A percentile compares a stretch with the other conserved stretches of the same genome.
These are phyloP conservation scores for Indicator maculatus DNA, from an alignment of 2,113 vertebrate genomes.

Conservation along the genomic window DNA sequence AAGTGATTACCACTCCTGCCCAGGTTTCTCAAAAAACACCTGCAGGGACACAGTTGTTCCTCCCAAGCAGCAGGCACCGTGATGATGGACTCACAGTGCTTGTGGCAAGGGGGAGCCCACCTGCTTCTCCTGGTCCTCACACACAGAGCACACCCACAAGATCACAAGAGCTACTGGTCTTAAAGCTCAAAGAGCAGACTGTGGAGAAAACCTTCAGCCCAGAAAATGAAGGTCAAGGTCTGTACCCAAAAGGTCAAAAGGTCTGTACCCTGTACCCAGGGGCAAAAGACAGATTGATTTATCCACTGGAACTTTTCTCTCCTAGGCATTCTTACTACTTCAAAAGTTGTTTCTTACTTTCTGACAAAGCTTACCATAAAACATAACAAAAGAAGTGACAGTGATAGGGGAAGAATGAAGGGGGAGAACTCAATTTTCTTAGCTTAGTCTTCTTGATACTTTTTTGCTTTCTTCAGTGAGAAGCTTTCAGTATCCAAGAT, in stretches of 20 bases:
- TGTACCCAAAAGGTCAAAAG: accelerated
- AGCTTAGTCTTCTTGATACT: not conserved
- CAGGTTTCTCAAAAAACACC: not conserved
- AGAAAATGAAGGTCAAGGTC: not conserved
- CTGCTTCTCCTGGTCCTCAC: not conserved
- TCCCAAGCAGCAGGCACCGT: not conserved
- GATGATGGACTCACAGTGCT: accelerated
- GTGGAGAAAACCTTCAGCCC: not conserved
- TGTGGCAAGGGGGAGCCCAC: not conserved
- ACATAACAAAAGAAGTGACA: not conserved
- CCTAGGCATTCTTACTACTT: not conserved
- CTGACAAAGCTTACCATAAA: not conserved
- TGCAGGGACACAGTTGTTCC: not conserved
- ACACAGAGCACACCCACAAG: accelerated
- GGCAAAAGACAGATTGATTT: not conserved
- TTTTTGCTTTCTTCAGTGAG: accelerated
- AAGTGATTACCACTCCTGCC: not conserved
- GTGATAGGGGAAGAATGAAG: not conserved
- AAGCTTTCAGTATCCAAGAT: not conserved
- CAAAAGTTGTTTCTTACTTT: not conserved
- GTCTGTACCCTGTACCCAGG: too few relatives aligned
- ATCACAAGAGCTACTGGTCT: not conserved
- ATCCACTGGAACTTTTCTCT: not conserved
- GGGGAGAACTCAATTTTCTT: not conserved
- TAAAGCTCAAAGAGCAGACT: not conserved